Evolutionary conservation across 2,888 invertebrate genomes (phyloP).

Genomic region (Penaeus monodon): DNA sequence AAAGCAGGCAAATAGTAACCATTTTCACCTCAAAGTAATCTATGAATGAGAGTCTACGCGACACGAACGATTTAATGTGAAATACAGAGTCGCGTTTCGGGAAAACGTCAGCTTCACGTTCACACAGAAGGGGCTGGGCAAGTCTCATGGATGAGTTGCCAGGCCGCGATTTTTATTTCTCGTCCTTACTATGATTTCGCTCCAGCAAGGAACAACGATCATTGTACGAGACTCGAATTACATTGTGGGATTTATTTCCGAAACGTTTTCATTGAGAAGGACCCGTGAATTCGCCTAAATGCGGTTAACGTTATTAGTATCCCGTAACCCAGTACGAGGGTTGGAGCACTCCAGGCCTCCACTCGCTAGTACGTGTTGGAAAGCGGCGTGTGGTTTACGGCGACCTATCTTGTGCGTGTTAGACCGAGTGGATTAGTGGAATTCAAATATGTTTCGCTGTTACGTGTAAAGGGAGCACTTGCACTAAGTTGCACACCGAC

Average conservation of each 20-base stretch:
- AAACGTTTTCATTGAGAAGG: no score
- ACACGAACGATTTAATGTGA: slow-evolving; percentile 7
- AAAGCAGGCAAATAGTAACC: background rate
- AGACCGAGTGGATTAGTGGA: slow-evolving; percentile 5
- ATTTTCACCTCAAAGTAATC: background rate
- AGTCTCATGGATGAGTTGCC: slow-evolving; percentile 22
- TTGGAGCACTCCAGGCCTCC: slow-evolving; percentile 24
- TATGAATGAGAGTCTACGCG: background rate
- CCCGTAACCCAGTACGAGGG: slow-evolving; percentile 16
- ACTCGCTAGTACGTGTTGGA: slow-evolving; percentile 30
- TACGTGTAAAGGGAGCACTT: background rate
- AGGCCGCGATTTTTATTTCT: slow-evolving; percentile 2
- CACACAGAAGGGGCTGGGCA: slow-evolving; percentile 35
- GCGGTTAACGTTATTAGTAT: background rate
- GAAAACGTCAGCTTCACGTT: slow-evolving; percentile 10
- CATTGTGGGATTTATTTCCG: no score
- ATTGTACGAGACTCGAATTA: no score
- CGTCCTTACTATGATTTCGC: background rate
- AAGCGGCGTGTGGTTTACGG: slow-evolving; percentile 36
- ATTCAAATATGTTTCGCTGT: background rate
- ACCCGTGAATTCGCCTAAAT: background rate
- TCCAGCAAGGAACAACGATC: no score
- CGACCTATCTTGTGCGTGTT: slow-evolving; percentile 15
- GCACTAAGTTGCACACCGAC: no score
- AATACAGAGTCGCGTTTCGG: background rate